A percentile compares a stretch with the other conserved stretches of the same genome.
Evolutionary conservation across 2,113 vertebrate genomes (phyloP).

Genomic region (Chiloscyllium plagiosum): DNA sequence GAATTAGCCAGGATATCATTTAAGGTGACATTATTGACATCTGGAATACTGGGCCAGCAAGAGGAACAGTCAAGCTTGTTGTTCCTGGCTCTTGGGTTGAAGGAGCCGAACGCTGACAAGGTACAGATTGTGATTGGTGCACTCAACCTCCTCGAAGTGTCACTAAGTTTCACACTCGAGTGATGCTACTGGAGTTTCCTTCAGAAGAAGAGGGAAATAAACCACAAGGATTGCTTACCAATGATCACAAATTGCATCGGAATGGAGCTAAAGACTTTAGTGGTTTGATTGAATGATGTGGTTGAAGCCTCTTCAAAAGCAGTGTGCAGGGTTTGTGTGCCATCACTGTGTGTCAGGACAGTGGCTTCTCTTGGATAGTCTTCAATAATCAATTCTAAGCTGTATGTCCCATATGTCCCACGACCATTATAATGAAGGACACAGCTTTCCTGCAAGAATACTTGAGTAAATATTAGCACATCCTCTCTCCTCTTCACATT

Average conservation of each 20-base stretch:
- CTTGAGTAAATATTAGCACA: neutral
- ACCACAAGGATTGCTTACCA: neutral
- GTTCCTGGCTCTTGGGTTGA: neutral
- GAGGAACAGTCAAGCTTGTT: neutral
- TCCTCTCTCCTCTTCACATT: neutral
- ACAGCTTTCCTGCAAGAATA: neutral
- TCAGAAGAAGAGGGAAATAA: neutral
- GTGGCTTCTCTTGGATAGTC: slow-evolving; percentile 29
- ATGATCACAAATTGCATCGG: slow-evolving; percentile 34
- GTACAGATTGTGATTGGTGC: neutral
- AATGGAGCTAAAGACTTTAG: slow-evolving; percentile 9
- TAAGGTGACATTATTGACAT: neutral
- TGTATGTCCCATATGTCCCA: neutral
- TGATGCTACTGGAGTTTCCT: neutral
- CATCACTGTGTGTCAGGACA: neutral
- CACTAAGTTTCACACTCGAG: neutral
- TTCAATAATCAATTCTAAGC: slow-evolving; percentile 27
- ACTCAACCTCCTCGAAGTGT: neutral
- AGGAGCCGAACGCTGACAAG: neutral
- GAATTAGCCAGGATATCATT: neutral
- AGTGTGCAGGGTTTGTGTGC: slow-evolving; percentile 11
- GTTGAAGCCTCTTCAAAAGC: neutral
- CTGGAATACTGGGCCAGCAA: neutral
- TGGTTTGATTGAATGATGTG: neutral
- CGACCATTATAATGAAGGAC: slow-evolving; percentile 14